phyloP scores from a whole-genome alignment of 1,140 invertebrate species.

The Bombus pascuorum region DNA sequence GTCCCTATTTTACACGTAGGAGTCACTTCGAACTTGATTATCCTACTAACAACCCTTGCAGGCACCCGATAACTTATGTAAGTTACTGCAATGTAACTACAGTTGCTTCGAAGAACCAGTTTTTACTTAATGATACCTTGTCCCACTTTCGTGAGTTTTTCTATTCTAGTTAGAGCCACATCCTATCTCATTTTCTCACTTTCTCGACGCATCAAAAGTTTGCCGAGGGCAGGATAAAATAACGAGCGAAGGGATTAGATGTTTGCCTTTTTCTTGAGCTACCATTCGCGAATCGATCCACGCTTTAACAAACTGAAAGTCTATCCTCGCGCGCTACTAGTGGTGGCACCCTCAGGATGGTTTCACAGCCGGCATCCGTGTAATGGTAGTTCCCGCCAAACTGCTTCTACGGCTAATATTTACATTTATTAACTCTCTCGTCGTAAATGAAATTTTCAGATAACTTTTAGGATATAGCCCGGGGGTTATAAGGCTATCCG shows the following conservation, averaged over 20 bases:
- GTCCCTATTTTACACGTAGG: neutral
- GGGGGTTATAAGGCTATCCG: constrained; percentile 78
- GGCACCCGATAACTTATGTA: too few species aligned
- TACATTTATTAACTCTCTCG: constrained; percentile 82
- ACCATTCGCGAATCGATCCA: constrained; percentile 66
- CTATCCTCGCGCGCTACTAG: constrained; percentile 18
- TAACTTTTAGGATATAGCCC: constrained; percentile 81
- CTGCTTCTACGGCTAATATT: constrained; percentile 81
- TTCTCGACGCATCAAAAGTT: constrained; percentile 20
- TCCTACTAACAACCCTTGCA: neutral
- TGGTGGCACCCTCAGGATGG: constrained; percentile 49
- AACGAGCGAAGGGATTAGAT: constrained; percentile 60
- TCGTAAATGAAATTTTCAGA: constrained; percentile 82
- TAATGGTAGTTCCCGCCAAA: constrained; percentile 72
- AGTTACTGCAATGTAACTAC: neutral
- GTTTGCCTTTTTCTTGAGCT: constrained; percentile 63
- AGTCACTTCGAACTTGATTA: neutral
- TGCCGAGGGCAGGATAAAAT: constrained; percentile 54
- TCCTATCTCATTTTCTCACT: constrained; percentile 30
- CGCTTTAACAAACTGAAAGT: constrained; percentile 74
- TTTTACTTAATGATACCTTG: constrained; percentile 3
- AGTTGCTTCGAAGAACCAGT: neutral
- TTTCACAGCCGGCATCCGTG: constrained; percentile 57
- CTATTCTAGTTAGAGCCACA: neutral
- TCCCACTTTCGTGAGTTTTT: constrained; percentile 26